phyloP scores from a whole-genome alignment of 1,140 invertebrate genomes.

The Planococcus citri region DNA sequence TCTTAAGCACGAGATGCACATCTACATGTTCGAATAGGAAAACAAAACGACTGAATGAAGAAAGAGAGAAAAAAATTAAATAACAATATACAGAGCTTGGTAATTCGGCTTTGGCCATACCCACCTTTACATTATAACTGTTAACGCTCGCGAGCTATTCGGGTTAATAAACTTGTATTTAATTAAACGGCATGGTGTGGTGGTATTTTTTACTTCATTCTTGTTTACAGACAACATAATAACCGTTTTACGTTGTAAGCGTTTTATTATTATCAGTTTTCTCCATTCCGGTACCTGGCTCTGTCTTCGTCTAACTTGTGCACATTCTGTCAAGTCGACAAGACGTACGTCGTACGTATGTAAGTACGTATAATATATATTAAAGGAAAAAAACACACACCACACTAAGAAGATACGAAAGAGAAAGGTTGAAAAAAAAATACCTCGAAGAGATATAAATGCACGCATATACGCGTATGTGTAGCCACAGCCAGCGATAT shows the following conservation, averaged over 20 bases:
- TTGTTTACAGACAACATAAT: slow-evolving; percentile 7
- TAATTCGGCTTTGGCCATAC: no score
- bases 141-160: slow-evolving; percentile 6
- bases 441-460: no score
- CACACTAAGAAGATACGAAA: no score
- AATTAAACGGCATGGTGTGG: neutral
- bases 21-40: no score
- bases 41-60: no score
- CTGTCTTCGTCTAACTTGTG: neutral
- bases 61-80: no score
- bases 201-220: neutral
- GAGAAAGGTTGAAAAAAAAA: no score
- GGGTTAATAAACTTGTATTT: slow-evolving; percentile 7
- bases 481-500: neutral
- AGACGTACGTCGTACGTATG: no score
- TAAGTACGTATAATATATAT: no score
- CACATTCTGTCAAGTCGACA: neutral
- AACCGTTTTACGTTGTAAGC: slow-evolving; percentile 2
- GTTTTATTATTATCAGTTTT: neutral
- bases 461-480: neutral
- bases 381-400: no score
- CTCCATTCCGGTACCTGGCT: neutral
- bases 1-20: no score
- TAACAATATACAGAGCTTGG: no score
- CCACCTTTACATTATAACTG: neutral